Evolutionary conservation across 2,113 vertebrate species (phyloP), one percentile per base, ranked within the genome.

Genomic region (Triplophysa tibetana): DNA sequence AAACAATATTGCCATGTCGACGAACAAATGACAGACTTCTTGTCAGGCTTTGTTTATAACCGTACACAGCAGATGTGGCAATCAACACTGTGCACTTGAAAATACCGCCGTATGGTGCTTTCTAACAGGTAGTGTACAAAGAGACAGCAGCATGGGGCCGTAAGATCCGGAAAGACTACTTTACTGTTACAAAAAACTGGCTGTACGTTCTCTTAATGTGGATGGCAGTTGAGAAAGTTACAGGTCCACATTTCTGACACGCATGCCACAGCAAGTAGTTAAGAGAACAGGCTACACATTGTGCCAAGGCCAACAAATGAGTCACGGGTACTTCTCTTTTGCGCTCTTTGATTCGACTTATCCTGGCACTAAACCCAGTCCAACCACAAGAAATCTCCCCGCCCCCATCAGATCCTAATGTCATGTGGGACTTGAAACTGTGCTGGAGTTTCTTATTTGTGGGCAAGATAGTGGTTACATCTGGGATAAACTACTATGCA

Each of bases 251-350:
- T 77, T 61, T 81, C 17, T 81, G 8, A 12, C 29, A 52, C 17
- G 21, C 56, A 58, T 48, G 74, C 17, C 70, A 58, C 65, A 54
- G 54, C 60, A 74, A 66, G 73, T 78, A 38, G 21, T 24, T 67
- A 41, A 19, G 43, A 38, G 26, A 77, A 69, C 74, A 76, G 29
- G 38, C 67, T 29, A 7, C 11, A 68, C 19, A 82, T 66, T 68
- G 63, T 75, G 76, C 62, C 77, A 50, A 73, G 23, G 56, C 70
- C 70, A 82, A 26, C 13, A n/a, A 33, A 48, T 66, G 75, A 58
- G 29, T 84, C 72, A 65, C 14, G 8, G 2, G 3, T 66, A 16
- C 29, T 77, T 19, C 33, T 54, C 43, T 77, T 8, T 64, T 14
- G 9, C 48, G 16, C 45, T 33, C 12, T 63, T 58, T n/a, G 43